Evolutionary conservation across 2,888 invertebrate genomes (phyloP), one percentile per base, ranked within the genome.

Genomic region (Rhodophaea formosa): DNA sequence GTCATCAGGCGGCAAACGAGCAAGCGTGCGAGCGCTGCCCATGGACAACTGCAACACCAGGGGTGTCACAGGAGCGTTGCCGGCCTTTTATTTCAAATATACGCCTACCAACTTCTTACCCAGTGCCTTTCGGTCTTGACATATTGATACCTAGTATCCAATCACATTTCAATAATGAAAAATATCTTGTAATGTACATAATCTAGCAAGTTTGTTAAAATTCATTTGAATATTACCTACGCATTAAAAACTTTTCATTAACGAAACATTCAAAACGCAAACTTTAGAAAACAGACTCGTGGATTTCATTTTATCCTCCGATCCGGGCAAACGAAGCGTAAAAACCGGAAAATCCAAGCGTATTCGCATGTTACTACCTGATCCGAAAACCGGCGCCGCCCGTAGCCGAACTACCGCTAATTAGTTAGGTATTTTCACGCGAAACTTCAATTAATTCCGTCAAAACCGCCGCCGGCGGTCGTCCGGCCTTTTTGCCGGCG

Each of bases 401-500:
- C 67, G 62, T 62, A 57, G 64, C 70, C 74, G 64, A 77, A 72
- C 75, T 77, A 75, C 72, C 77, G 64, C 82, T 82, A 82, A 82
- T 84, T 82, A 84, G 80, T 79, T 80, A 72, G 77, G 78, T 75
- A 86, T 86, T 83, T 84, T 81, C 79, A 71, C 75, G 74, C 75
- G 75, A 82, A 84, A 85, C 83, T 85, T 82, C 82, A 82, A 82
- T 85, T 85, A 83, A 83, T 80, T 79, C 80, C 78, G 70, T 80
- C 79, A 82, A 82, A 83, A 77, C 78, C 74, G 70, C 79, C 70
- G 72, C 69, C 57, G 67, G 65, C 67, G 66, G 62, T 69, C 16
- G 42, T 70, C 59, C 61, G 63, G 64, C 65, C 67, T 68, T 71
- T 68, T 67, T 66, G 72, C 65, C 72, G 71, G 71, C 68, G 65